These are phyloP conservation scores for Phalacrocorax aristotelis DNA, from an alignment of 2,113 vertebrate species.

Conservation along the genomic window DNA sequence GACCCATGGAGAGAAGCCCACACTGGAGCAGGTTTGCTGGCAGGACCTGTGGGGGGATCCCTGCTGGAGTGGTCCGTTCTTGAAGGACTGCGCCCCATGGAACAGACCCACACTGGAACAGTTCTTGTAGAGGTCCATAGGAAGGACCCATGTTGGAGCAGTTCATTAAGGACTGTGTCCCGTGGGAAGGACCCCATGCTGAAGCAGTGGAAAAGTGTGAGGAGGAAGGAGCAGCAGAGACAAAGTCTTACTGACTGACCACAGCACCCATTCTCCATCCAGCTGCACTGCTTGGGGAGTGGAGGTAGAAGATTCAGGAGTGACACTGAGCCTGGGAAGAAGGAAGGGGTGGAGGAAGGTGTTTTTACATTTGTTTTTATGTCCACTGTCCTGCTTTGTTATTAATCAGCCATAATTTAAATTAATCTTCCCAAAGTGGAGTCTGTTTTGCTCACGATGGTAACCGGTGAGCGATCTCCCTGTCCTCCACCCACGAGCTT, in stretches of 20 bases:
- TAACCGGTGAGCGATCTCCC: background rate
- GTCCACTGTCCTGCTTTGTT: background rate
- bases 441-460: background rate
- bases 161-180: background rate
- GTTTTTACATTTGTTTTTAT: background rate
- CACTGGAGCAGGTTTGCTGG: background rate
- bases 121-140: background rate
- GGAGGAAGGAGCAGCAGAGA: background rate
- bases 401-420: background rate
- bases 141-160: background rate
- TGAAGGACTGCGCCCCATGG: background rate
- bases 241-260: background rate
- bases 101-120: background rate
- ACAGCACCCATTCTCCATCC: background rate
- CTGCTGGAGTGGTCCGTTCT: background rate
- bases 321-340: background rate
- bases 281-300: background rate
- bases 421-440: background rate
- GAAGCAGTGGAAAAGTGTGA: background rate
- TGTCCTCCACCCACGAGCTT: background rate
- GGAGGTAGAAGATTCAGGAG: background rate
- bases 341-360: background rate
- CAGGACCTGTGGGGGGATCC: background rate
- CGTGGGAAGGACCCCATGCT: accelerated
- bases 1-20: background rate